Base-by-base conservation (phyloP, 2,888 invertebrate genomes). In the Isotomurus palustris region DNA sequence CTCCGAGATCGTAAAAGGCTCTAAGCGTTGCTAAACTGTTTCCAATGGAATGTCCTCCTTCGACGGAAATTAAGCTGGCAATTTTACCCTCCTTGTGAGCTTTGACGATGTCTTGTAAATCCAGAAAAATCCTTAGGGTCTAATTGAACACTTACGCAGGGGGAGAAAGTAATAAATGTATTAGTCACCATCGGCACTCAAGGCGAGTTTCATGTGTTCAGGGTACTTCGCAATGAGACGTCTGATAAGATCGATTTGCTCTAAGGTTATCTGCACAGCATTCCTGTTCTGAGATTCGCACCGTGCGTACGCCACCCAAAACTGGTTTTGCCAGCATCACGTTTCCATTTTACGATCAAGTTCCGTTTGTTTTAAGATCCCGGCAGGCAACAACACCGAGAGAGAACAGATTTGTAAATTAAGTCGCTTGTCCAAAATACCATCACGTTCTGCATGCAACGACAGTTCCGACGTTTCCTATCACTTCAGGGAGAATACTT, bases 1-100 rank as follows among this genome's bases (percentile, higher is more conserved):
- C 91, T 38, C 93, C 93, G 50, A 93, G 81, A 63, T 88, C 87
- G 76, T 93, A 91, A 77, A 91, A 88, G 71, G 90, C 89, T 66
- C 93, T 81, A 62, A 94, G 80, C 53, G 90, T 88, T 21, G 88
- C 91, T 70, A 94, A 78, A 48, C 91, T 92, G 73, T 89, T 91
- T 68, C 91, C 92, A 52, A 94, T 83, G 28, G 89, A 86, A 76
- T 94, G 93, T 6, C 94, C 94, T 32, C 93, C 92, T 45, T 67
- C 67, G 12, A 67, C 67, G 4, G 61, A 55, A 44, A 83, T 80
- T 70, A 83, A 72, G 69, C 82, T 81, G 5, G 77, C 82, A 38
- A 83, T 79, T 73, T 79, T 81, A 19, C 78, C 77, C 14, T 73
- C 72, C 12, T 72, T 72, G 66, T 78, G 78, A 2, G 80, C 78